These are phyloP conservation scores for Chaenocephalus aceratus DNA, from an alignment of 2,113 vertebrate genomes.

Conservation along the genomic window DNA sequence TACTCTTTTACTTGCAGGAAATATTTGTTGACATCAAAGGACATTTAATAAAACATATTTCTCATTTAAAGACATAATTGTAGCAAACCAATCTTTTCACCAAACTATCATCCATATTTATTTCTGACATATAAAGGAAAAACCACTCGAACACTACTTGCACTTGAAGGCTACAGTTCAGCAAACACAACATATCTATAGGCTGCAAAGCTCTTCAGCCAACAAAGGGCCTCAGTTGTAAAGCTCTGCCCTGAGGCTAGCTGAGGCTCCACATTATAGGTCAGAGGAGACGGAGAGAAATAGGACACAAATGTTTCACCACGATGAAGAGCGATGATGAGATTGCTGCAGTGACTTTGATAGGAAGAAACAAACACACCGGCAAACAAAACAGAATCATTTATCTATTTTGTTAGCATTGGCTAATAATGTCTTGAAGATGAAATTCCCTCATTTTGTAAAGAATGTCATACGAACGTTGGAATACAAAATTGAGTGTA, in stretches of 20 bases:
- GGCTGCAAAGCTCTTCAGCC: slow-evolving; percentile 8
- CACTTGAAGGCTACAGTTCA: slow-evolving; percentile 38
- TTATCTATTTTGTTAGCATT: background rate
- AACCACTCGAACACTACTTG: background rate
- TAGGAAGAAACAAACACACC: background rate
- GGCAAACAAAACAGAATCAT: background rate
- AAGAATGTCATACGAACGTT: background rate
- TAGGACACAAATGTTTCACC: slow-evolving; percentile 1
- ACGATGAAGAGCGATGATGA: background rate
- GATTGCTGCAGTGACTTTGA: background rate
- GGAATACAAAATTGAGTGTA: background rate
- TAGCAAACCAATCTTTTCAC: background rate
- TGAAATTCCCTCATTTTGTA: background rate
- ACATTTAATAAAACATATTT: background rate
- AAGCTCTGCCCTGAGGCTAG: slow-evolving; percentile 42
- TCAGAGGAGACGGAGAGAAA: slow-evolving; percentile 18
- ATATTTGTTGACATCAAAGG: too few species aligned
- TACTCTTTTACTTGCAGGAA: too few species aligned
- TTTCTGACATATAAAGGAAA: background rate
- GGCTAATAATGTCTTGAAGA: background rate
- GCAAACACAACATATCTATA: slow-evolving; percentile 18
- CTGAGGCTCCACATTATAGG: slow-evolving; percentile 35
- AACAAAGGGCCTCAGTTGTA: slow-evolving; percentile 18
- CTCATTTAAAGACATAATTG: background rate
- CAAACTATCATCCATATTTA: background rate